phyloP scores from a whole-genome alignment of 1,140 invertebrate species.

The Listronotus oregonensis region DNA sequence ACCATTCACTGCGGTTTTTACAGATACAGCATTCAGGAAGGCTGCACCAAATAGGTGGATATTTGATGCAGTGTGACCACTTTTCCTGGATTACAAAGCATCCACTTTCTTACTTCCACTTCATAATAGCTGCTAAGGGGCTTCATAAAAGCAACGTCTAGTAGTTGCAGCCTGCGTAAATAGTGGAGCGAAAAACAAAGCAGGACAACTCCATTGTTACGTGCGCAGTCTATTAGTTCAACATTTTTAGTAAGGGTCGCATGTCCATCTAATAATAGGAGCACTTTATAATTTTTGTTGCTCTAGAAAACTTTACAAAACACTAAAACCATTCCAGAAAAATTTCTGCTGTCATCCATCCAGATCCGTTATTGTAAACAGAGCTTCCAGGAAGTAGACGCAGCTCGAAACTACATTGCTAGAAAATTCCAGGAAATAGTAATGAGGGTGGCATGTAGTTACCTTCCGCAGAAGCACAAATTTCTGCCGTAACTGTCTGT shows the following conservation, averaged over 20 bases:
- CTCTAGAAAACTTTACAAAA: constrained; percentile 44
- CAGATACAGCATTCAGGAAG: too few relatives aligned
- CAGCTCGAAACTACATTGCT: constrained; percentile 40
- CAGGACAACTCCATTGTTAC: constrained; percentile 50
- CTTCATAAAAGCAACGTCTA: constrained; percentile 54
- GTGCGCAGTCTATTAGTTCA: constrained; percentile 45
- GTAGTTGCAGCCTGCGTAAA: constrained; percentile 54
- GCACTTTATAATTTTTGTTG: constrained; percentile 38
- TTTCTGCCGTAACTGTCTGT: constrained; percentile 29
- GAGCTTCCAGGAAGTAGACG: constrained; percentile 35
- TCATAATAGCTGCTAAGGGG: too few relatives aligned
- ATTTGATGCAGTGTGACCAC: too few relatives aligned
- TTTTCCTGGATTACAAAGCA: too few relatives aligned
- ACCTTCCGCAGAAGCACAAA: constrained; percentile 30
- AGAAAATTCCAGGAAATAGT: constrained; percentile 43
- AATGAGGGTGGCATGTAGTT: constrained; percentile 48
- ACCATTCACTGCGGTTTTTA: too few relatives aligned
- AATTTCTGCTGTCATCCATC: constrained; percentile 47
- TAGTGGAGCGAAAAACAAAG: constrained; percentile 51
- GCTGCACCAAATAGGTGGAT: too few relatives aligned
- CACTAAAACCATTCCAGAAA: constrained; percentile 51
- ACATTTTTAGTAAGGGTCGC: constrained; percentile 48
- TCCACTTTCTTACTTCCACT: too few relatives aligned
- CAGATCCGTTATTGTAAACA: too few relatives aligned
- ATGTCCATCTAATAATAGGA: constrained; percentile 46